Conservation (phyloP, 2,113 vertebrate genomes). For the Fukomys damarensis region DNA sequence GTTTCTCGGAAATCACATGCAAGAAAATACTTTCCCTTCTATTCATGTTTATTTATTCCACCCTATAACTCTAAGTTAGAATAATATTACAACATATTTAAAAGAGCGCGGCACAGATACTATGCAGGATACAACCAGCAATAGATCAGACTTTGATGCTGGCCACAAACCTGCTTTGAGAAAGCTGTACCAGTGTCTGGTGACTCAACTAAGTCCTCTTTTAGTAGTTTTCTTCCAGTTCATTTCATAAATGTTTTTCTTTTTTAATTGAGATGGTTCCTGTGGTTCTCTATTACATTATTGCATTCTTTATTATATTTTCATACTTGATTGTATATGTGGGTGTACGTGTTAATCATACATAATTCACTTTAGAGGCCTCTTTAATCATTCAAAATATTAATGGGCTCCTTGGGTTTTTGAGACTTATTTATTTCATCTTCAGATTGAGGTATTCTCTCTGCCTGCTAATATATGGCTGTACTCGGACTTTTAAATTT, state of each 20-base stretch:
- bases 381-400: neutral
- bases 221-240: neutral
- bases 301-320: neutral
- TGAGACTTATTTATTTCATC: neutral
- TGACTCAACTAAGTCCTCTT: neutral
- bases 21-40: neutral
- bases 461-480: neutral
- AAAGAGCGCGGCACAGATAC: neutral
- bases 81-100: neutral
- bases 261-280: neutral
- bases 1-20: neutral
- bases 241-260: neutral
- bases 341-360: neutral
- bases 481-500: neutral
- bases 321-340: neutral
- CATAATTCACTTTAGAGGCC: neutral
- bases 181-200: neutral
- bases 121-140: neutral
- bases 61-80: neutral
- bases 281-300: neutral
- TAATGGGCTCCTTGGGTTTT: neutral
- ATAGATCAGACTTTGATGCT: neutral
- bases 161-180: neutral
- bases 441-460: neutral
- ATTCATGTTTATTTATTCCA: neutral